phyloP scores from a whole-genome alignment of 2,888 invertebrate species.

The Eurois occulta region DNA sequence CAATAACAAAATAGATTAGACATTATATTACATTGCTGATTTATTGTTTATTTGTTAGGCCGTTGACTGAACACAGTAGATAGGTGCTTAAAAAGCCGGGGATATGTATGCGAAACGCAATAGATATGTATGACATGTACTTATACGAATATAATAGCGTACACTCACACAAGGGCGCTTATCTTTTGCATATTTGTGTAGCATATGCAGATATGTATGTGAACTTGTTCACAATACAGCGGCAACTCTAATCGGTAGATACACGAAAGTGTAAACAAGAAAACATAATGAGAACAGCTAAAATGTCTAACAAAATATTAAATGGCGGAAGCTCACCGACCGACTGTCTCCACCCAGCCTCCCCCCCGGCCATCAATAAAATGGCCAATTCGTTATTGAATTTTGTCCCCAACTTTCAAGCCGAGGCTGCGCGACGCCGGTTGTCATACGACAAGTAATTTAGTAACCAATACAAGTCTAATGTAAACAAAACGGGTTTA shows the following conservation, averaged over 20 bases:
- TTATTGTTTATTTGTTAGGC: conserved; percentile 66
- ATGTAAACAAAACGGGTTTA: conserved; percentile 86
- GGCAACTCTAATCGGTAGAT: conserved; percentile 70
- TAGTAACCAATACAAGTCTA: conserved; percentile 81
- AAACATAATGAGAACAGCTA: conserved; percentile 74
- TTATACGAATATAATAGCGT: conserved; percentile 56
- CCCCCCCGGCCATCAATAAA: conserved; percentile 90
- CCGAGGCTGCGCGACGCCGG: conserved; percentile 89
- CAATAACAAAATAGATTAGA: conserved; percentile 52
- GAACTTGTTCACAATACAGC: conserved; percentile 57
- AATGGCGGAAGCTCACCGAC: conserved; percentile 88
- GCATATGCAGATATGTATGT: conserved; percentile 60
- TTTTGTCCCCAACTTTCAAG: conserved; percentile 87
- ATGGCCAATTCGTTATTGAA: conserved; percentile 91
- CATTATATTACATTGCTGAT: conserved; percentile 52
- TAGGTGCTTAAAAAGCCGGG: conserved; percentile 62
- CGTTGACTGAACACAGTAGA: conserved; percentile 67
- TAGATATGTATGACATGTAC: conserved; percentile 53
- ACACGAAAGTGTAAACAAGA: conserved; percentile 80
- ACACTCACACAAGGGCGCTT: conserved; percentile 68
- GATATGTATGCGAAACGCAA: conserved; percentile 56
- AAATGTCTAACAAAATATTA: conserved; percentile 80
- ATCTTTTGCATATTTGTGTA: conserved; percentile 70
- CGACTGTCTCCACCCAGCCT: conserved; percentile 88
- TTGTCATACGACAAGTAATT: conserved; percentile 85